A percentile compares a stretch with the other conserved stretches of the same genome.
phyloP scores from a whole-genome alignment of 2,113 vertebrate genomes.

The Bettongia penicillata region DNA sequence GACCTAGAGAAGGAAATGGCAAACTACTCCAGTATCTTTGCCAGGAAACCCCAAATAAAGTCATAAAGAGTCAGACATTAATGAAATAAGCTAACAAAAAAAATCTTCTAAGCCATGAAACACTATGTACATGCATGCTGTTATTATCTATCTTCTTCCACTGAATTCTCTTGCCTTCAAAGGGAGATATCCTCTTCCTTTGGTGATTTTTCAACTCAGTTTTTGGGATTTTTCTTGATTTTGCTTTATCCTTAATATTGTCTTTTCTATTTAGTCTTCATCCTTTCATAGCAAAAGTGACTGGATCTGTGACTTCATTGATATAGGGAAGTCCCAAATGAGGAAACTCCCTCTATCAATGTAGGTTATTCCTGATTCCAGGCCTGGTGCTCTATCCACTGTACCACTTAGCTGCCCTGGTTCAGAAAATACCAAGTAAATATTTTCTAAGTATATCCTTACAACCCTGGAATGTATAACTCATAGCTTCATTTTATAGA shows the following conservation, averaged over 20 bases:
- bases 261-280: slow-evolving; percentile 31
- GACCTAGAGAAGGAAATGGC: no score
- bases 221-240: neutral
- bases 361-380: neutral
- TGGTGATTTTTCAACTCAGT: neutral
- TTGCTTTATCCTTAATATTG: neutral
- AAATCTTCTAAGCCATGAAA: no score
- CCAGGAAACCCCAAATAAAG: no score
- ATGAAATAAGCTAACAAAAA: no score
- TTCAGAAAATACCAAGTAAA: neutral
- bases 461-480: neutral
- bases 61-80: no score
- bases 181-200: neutral
- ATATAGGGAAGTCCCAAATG: neutral
- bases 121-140: neutral
- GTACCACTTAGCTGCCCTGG: no score
- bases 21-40: no score
- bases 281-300: neutral
- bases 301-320: neutral
- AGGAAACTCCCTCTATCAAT: neutral
- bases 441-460: neutral
- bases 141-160: neutral
- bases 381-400: no score
- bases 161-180: neutral
- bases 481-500: neutral